A percentile compares a stretch with the other conserved stretches of the same genome.
phyloP scores from a whole-genome alignment of 2,797 vertebrate genomes.

The Trachurus trachurus region DNA sequence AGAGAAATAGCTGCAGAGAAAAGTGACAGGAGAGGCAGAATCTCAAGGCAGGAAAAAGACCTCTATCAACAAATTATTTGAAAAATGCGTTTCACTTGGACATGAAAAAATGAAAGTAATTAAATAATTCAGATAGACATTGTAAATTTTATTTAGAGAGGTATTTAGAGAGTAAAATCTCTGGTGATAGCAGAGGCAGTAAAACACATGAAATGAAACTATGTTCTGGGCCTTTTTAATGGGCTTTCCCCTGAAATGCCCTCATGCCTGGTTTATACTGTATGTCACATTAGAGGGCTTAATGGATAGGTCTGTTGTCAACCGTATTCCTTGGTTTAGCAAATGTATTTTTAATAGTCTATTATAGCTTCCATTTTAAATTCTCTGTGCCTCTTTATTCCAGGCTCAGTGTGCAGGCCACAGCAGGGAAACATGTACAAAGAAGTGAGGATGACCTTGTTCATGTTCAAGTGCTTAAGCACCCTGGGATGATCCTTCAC shows the following conservation, averaged over 20 bases:
- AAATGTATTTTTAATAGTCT: conserved; percentile 55
- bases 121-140: not conserved
- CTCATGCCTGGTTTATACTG: conserved; percentile 12
- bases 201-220: not conserved
- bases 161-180: not conserved
- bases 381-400: conserved; percentile 46
- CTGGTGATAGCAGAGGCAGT: not conserved
- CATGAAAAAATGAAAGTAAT: not conserved
- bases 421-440: not conserved
- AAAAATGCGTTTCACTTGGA: not conserved
- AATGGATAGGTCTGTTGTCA: conserved; percentile 46
- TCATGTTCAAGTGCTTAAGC: conserved; percentile 2
- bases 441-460: not conserved
- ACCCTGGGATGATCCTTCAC: not conserved
- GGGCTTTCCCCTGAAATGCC: conserved; percentile 8
- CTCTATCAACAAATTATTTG: not conserved
- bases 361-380: conserved; percentile 42
- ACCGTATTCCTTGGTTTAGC: conserved; percentile 32
- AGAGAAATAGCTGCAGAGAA: conserved; percentile 10
- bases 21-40: not conserved
- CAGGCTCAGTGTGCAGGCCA: not conserved
- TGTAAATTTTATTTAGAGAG: not conserved
- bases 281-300: conserved; percentile 45
- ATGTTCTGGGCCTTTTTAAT: not conserved
- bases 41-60: not conserved